Evolutionary conservation across 2,797 vertebrate species (phyloP).

Genomic region (Zalophus californianus): DNA sequence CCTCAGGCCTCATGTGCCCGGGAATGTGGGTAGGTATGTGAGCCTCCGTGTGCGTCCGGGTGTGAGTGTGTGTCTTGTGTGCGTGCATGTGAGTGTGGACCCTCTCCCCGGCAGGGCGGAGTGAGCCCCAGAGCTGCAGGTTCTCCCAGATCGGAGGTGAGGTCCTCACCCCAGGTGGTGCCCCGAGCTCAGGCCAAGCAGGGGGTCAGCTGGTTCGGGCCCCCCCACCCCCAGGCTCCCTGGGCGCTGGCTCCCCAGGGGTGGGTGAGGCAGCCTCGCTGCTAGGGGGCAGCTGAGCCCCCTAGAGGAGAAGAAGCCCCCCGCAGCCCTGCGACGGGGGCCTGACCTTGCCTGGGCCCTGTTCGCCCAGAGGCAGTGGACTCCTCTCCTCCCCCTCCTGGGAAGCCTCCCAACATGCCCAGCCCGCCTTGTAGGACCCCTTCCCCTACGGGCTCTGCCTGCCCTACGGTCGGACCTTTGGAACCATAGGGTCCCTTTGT

Average conservation of each 20-base stretch:
- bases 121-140: not conserved
- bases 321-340: not conserved
- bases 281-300: not conserved
- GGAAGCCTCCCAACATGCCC: not conserved
- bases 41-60: not conserved
- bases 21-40: not conserved
- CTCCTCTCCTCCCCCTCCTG: accelerated
- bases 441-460: not conserved
- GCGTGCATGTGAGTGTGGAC: not conserved
- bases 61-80: constrained; percentile 27
- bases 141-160: not conserved
- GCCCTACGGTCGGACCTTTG: not conserved
- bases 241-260: not conserved
- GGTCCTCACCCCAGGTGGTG: not conserved
- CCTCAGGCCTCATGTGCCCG: not conserved
- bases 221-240: not conserved
- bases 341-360: not conserved
- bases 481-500: not conserved
- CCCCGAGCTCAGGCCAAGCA: not conserved
- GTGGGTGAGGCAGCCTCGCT: not conserved
- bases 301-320: not conserved
- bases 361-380: accelerated
- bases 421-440: no score
- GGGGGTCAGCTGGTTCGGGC: not conserved
- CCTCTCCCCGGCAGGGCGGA: not conserved